Evolutionary conservation across 2,888 invertebrate genomes (phyloP).

Genomic region (Agriopis marginaria): DNA sequence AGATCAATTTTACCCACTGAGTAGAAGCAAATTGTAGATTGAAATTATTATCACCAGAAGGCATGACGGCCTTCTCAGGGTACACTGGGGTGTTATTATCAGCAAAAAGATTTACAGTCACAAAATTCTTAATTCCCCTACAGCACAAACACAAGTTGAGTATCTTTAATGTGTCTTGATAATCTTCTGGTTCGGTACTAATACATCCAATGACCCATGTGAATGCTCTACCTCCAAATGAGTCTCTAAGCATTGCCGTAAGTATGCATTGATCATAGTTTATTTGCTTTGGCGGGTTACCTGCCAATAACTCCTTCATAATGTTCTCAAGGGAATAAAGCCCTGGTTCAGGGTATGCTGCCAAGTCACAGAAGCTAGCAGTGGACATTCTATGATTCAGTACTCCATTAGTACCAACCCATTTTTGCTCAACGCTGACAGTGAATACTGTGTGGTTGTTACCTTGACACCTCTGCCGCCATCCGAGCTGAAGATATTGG

Average conservation of each 20-base stretch:
- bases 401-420: constrained; percentile 89
- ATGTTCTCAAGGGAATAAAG: constrained; percentile 89
- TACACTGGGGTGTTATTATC: constrained; percentile 87
- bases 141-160: constrained; percentile 89
- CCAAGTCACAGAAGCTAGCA: constrained; percentile 91
- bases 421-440: constrained; percentile 91
- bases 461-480: constrained; percentile 85
- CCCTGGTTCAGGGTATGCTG: constrained; percentile 87
- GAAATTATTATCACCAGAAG: constrained; percentile 81
- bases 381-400: constrained; percentile 91
- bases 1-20: constrained; percentile 93
- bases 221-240: constrained; percentile 91
- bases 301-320: constrained; percentile 85
- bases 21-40: constrained; percentile 93
- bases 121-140: constrained; percentile 89
- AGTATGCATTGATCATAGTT: constrained; percentile 89
- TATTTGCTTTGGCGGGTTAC: constrained; percentile 82
- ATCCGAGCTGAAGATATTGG: constrained; percentile 89
- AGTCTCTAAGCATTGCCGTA: constrained; percentile 90
- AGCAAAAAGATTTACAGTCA: constrained; percentile 90
- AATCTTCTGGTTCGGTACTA: constrained; percentile 89
- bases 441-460: constrained; percentile 90
- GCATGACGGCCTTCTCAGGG: constrained; percentile 69
- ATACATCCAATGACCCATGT: constrained; percentile 91
- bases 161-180: constrained; percentile 89